phyloP scores from a whole-genome alignment of 92 coral and sea anemone species.

The Scolanthus callimorphus region DNA sequence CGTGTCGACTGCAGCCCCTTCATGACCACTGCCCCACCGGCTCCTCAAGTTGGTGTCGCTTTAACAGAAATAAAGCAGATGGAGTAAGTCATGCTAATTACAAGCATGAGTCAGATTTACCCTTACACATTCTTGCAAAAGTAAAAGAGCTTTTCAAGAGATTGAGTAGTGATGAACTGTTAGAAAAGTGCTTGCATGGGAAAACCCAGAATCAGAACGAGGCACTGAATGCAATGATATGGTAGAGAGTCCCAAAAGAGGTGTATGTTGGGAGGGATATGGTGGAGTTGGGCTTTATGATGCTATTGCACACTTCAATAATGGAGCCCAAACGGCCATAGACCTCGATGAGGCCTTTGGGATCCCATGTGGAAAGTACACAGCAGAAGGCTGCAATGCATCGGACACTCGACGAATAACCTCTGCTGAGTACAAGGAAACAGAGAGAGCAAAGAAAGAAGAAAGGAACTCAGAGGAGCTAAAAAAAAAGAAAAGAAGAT shows the following conservation, averaged over 20 bases:
- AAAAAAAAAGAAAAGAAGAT: no score
- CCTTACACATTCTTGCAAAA: not conserved
- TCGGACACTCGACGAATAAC: no score
- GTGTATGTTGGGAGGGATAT: constrained; percentile 17
- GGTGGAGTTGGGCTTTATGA: constrained; percentile 22
- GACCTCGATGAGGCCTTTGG: constrained; percentile 9
- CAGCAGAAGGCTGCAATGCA: not conserved
- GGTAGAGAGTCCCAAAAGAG: constrained; percentile 23
- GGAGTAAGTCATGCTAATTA: constrained; percentile 12
- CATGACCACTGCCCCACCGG: constrained; percentile 12
- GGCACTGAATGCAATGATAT: constrained; percentile 24
- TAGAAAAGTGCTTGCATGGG: constrained; percentile 14
- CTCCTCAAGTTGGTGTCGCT: no score
- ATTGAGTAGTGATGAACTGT: constrained; percentile 2
- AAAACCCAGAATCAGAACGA: constrained; percentile 35
- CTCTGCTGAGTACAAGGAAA: constrained; percentile 20
- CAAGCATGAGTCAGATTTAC: constrained; percentile 23
- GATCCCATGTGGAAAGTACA: constrained; percentile 7
- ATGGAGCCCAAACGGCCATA: constrained; percentile 7
- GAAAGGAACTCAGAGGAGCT: no score
- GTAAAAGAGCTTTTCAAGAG: constrained; percentile 6
- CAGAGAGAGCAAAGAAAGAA: constrained; percentile 6
- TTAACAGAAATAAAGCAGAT: no score
- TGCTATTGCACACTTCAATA: constrained; percentile 36
- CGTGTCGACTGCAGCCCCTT: not conserved